These are phyloP conservation scores for Gnathonemus echidnorhynchus DNA, from an alignment of 2,113 vertebrate species.

Conservation along the genomic window DNA sequence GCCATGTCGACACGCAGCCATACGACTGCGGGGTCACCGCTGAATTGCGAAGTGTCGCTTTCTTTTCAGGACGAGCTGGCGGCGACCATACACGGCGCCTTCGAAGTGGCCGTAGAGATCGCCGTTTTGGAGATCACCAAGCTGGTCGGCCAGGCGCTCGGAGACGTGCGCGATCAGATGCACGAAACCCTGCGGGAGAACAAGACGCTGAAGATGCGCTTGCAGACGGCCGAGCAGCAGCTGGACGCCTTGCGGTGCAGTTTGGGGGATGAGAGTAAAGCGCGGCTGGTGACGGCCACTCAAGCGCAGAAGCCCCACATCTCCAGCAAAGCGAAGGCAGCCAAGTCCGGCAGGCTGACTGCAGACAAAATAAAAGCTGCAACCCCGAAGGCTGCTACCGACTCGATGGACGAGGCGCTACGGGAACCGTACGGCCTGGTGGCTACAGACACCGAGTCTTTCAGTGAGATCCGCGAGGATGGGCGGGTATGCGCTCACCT, in stretches of 20 bases:
- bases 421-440: slow-evolving; percentile 2
- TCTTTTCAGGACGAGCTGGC: slow-evolving; percentile 52
- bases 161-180: slow-evolving; percentile 44
- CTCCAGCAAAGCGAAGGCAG: neutral
- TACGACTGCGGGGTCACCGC: neutral
- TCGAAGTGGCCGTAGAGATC: slow-evolving; percentile 56
- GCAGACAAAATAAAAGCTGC: neutral
- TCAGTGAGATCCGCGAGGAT: slow-evolving; percentile 39
- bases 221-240: slow-evolving; percentile 44
- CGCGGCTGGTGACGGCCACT: neutral
- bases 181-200: slow-evolving; percentile 47
- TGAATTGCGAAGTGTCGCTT: slow-evolving; percentile 26
- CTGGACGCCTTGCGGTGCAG: slow-evolving; percentile 27
- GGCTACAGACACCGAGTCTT: slow-evolving; percentile 11
- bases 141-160: slow-evolving; percentile 42
- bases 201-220: slow-evolving; percentile 43
- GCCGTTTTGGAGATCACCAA: slow-evolving; percentile 52
- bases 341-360: neutral
- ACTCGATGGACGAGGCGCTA: neutral
- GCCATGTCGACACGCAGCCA: neutral
- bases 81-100: slow-evolving; percentile 51
- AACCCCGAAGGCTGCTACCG: neutral
- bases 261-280: neutral
- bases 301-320: neutral
- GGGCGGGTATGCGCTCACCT: slow-evolving; percentile 30